phyloP scores from a whole-genome alignment of 2,797 vertebrate species.

The Babyrousa celebensis region DNA sequence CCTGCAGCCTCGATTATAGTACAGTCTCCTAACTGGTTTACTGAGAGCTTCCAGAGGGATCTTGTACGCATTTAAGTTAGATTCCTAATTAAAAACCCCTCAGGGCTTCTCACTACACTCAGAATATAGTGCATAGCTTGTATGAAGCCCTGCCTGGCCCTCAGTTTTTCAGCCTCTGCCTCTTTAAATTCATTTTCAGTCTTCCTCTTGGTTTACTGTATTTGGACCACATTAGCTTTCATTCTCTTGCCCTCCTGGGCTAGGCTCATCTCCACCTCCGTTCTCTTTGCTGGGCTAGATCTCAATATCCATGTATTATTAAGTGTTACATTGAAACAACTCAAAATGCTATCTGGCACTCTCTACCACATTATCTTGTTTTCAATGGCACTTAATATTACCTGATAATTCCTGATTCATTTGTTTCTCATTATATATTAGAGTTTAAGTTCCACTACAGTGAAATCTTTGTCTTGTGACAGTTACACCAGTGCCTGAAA shows the following conservation, averaged over 20 bases:
- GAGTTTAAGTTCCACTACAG: constrained; percentile 35
- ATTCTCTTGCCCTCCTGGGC: neutral
- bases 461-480: neutral
- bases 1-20: neutral
- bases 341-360: neutral
- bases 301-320: constrained; percentile 4
- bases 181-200: neutral
- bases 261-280: neutral
- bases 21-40: neutral
- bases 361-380: neutral
- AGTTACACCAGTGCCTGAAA: neutral
- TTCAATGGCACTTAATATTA: neutral
- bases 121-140: neutral
- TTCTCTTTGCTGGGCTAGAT: neutral
- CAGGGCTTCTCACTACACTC: neutral
- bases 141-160: neutral
- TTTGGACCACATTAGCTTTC: neutral
- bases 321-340: neutral
- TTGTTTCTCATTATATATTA: neutral
- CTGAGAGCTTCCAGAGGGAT: neutral
- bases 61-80: neutral
- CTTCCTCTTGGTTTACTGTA: neutral
- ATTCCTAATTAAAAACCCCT: neutral
- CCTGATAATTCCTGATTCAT: neutral
- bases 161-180: neutral